Evolutionary conservation across 2,113 vertebrate species (phyloP).

Genomic region (Notothenia rossii): DNA sequence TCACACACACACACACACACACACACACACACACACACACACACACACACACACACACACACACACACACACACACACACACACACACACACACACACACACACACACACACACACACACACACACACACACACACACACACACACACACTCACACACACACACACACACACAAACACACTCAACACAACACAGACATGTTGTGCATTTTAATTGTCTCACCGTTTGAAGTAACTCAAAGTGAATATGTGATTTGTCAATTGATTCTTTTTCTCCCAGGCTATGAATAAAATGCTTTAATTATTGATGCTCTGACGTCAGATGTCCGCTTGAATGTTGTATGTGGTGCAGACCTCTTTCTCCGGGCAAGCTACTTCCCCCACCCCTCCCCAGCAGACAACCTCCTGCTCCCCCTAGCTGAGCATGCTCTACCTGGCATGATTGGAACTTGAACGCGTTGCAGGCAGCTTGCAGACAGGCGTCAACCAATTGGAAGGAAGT

Average conservation of each 20-base stretch:
- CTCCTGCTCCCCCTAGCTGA: constrained; percentile 46
- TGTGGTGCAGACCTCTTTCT: constrained; percentile 86
- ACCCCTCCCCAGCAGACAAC: constrained; percentile 52
- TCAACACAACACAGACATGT: constrained; percentile 53
- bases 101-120: constrained; percentile 7
- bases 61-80: constrained; percentile 12
- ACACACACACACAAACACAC: constrained; percentile 21
- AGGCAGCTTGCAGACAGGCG: constrained; percentile 72
- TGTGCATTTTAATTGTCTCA: constrained; percentile 81
- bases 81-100: constrained; percentile 22
- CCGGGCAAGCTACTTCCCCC: constrained; percentile 74
- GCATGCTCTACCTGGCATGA: constrained; percentile 62
- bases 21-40: constrained; percentile 4
- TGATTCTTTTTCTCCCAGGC: constrained; percentile 84
- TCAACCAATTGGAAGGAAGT: constrained; percentile 65
- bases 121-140: no score
- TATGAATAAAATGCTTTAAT: constrained; percentile 89
- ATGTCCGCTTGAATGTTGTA: constrained; percentile 84
- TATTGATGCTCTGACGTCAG: constrained; percentile 88
- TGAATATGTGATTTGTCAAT: constrained; percentile 89
- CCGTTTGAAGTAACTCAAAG: constrained; percentile 86
- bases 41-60: no score
- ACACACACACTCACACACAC: background rate
- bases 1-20: constrained; percentile 33
- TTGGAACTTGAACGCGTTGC: constrained; percentile 69